Conservation (phyloP, 2,888 invertebrate species). For the Salpingus planirostris region DNA sequence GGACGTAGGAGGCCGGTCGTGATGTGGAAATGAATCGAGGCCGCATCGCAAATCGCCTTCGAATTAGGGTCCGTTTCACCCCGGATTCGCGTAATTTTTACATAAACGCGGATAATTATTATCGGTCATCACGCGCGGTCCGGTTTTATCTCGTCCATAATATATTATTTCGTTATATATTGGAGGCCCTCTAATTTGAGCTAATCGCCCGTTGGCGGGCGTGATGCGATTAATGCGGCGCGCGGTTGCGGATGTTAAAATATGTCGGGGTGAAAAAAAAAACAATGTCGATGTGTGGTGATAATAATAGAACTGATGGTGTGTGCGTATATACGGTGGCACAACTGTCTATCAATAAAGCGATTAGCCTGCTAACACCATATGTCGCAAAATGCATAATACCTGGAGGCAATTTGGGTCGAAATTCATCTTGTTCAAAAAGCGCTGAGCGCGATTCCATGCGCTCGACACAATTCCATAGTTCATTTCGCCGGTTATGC, state of each 20-base stretch:
- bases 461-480: slow-evolving; percentile 9
- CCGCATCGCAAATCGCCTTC: too few relatives aligned
- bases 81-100: too few relatives aligned
- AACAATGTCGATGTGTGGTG: slow-evolving; percentile 3
- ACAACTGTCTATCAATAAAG: slow-evolving; percentile 26
- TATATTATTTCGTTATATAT: not conserved
- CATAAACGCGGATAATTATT: too few relatives aligned
- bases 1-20: slow-evolving; percentile 22
- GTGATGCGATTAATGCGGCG: too few relatives aligned
- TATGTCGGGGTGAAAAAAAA: slow-evolving; percentile 4
- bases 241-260: too few relatives aligned
- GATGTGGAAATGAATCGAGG: slow-evolving; percentile 30
- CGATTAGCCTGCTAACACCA: slow-evolving; percentile 26
- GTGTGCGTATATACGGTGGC: slow-evolving; percentile 12
- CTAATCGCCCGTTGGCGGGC: not conserved
- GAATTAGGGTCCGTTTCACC: slow-evolving; percentile 5
- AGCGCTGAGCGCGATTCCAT: slow-evolving; percentile 15
- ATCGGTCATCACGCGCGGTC: too few relatives aligned
- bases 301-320: slow-evolving; percentile 7
- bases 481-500: slow-evolving; percentile 5
- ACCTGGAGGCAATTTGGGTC: slow-evolving; percentile 16
- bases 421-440: slow-evolving; percentile 23
- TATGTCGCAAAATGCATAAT: slow-evolving; percentile 23
- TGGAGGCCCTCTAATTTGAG: too few relatives aligned
- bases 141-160: not conserved